These are phyloP conservation scores for Mercenaria mercenaria DNA, from an alignment of 1,140 invertebrate genomes.

Conservation along the genomic window DNA sequence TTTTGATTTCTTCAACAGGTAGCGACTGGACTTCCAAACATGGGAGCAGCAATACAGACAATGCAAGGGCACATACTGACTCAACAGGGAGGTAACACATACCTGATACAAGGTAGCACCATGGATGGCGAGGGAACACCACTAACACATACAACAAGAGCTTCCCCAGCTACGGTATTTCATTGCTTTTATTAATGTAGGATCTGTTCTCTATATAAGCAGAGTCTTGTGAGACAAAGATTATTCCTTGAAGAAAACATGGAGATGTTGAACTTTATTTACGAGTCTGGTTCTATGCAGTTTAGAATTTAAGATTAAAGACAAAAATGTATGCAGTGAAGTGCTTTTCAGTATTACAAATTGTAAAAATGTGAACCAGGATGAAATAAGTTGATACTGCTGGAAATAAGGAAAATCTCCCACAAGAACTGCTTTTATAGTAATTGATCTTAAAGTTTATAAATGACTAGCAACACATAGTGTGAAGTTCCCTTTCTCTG, in stretches of 20 bases:
- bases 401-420: background rate
- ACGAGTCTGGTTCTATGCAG: too few relatives aligned
- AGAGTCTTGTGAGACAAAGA: background rate
- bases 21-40: constrained; percentile 19
- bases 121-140: constrained; percentile 88
- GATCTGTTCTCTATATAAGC: background rate
- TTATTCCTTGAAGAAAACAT: too few relatives aligned
- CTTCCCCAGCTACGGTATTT: constrained; percentile 96
- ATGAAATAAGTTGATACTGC: too few relatives aligned
- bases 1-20: too few relatives aligned
- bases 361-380: too few relatives aligned
- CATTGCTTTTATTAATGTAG: background rate
- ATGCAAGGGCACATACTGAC: constrained; percentile 86
- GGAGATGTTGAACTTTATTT: too few relatives aligned
- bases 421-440: background rate
- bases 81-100: constrained; percentile 87
- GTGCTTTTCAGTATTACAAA: too few relatives aligned
- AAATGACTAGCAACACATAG: constrained; percentile 12
- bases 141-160: constrained; percentile 93
- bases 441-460: background rate
- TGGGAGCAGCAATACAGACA: constrained; percentile 79
- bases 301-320: too few relatives aligned
- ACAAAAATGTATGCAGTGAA: too few relatives aligned
- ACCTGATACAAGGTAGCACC: constrained; percentile 89
- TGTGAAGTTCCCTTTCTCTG: constrained; percentile 28